Percentiles rank a stretch among this genome's conserved stretches.
Conservation (phyloP, 2,113 vertebrate species). For the Myodes glareolus region DNA sequence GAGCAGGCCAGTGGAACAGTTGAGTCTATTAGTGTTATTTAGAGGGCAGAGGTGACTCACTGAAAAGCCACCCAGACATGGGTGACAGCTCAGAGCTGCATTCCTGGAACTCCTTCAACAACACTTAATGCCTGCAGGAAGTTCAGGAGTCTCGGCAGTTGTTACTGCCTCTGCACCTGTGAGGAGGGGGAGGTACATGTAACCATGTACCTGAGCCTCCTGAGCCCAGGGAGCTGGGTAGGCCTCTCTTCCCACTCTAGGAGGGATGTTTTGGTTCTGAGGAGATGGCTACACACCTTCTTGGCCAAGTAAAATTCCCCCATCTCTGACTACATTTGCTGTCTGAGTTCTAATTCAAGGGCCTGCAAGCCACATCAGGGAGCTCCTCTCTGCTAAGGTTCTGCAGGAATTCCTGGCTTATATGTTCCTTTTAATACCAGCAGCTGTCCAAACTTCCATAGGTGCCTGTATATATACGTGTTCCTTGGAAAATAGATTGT, state of each 20-base stretch:
- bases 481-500: neutral
- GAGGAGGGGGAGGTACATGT: neutral
- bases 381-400: conserved; percentile 16
- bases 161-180: neutral
- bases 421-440: neutral
- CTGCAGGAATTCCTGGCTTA: neutral
- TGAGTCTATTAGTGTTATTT: neutral
- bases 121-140: neutral
- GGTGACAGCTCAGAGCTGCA: neutral
- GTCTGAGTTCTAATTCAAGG: conserved; percentile 32
- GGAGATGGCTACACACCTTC: neutral
- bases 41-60: neutral
- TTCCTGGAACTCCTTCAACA: neutral
- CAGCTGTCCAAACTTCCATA: conserved; percentile 18
- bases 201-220: no score
- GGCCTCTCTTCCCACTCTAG: neutral
- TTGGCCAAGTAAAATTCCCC: neutral
- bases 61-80: no score
- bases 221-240: neutral
- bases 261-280: neutral
- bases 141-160: neutral
- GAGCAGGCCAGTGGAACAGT: neutral
- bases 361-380: neutral
- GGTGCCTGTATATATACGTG: neutral
- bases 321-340: neutral